Evolutionary conservation across 1,140 invertebrate species (phyloP), one percentile per base, ranked within the genome.

Genomic region (Sminthurides bifidus): DNA sequence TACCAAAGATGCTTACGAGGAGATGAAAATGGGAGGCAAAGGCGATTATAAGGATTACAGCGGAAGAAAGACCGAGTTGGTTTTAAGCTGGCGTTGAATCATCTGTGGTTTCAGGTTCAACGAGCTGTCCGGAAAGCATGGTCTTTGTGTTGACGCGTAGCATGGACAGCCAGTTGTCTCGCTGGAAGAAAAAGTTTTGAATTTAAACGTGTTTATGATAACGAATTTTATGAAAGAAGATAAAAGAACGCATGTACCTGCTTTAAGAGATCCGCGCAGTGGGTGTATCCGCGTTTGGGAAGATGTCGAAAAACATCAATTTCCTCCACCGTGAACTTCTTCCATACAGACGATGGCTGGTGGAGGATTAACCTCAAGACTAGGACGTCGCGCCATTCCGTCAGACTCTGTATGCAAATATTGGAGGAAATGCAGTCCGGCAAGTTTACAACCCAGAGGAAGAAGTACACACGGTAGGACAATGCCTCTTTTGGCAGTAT

Each of bases 331-430:
- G 69, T 69, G 62, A 77, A 78, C 35, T 74, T 73, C 52, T 72
- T 72, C 75, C 75, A 78, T 1, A 73, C 69, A 12, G 73, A 71
- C 3, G 76, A 77, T 1, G 76, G 76, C 58, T 78, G 76, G 40
- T 72, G 69, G 23, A 78, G 65, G 40, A 77, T 71, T 14, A 78
- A 60, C 23, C 75, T 59, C 52, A 78, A 59, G 8, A 68, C 67
- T 3, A 66, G 48, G 5, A 72, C 61, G 45, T 68, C 66, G 37
- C 63, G 58, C 68, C 67, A 71, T 15, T 69, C 66, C 15, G 69
- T 58, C 3, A 61, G 31, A 51, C 70, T 71, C 67, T 71, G 56
- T 0, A 61, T 41, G 44, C 26, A 49, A 27, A 49, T n/a, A n/a
- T n/a, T n/a, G n/a, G n/a, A n/a, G n/a, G n/a, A n/a, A n/a, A n/a